Evolutionary conservation across 2,797 vertebrate genomes (phyloP).

Genomic region (Leucoraja ocellata): DNA sequence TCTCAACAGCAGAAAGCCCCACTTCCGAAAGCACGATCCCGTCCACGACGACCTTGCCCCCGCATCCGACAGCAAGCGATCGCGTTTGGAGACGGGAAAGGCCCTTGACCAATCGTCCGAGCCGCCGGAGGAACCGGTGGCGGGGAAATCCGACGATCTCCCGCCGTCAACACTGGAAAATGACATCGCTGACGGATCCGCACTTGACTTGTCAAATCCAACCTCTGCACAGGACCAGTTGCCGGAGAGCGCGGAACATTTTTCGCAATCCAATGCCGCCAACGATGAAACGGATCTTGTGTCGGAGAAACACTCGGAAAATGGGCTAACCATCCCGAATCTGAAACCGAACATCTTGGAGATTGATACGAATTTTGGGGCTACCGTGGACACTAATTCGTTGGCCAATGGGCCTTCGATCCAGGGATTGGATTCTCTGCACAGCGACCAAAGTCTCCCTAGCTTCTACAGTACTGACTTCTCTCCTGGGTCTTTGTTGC

Average conservation of each 20-base stretch:
- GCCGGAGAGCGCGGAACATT: slow-evolving; percentile 67
- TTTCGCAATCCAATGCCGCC: slow-evolving; percentile 55
- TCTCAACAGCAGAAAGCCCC: slow-evolving; percentile 52
- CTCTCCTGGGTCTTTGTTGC: slow-evolving; percentile 48
- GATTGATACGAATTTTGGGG: slow-evolving; percentile 35
- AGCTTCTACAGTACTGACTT: slow-evolving; percentile 52
- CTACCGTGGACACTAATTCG: slow-evolving; percentile 39
- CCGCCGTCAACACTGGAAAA: background rate
- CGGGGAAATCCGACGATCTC: slow-evolving; percentile 40
- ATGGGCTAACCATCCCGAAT: slow-evolving; percentile 33
- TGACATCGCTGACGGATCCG: slow-evolving; percentile 44
- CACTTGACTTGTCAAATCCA: slow-evolving; percentile 49
- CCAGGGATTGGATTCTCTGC: slow-evolving; percentile 46
- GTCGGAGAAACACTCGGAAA: slow-evolving; percentile 48
- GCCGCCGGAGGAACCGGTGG: slow-evolving; percentile 37
- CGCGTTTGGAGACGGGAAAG: slow-evolving; percentile 62
- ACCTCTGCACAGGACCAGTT: slow-evolving; percentile 60
- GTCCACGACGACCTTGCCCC: slow-evolving; percentile 55
- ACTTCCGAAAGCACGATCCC: slow-evolving; percentile 47
- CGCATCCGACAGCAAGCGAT: slow-evolving; percentile 61
- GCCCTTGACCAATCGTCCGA: slow-evolving; percentile 46
- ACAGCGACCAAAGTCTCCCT: slow-evolving; percentile 51
- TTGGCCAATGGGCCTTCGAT: slow-evolving; percentile 40
- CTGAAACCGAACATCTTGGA: slow-evolving; percentile 42
- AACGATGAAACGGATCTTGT: slow-evolving; percentile 53